A percentile compares a stretch with the other conserved stretches of the same genome.
Conservation (phyloP, 2,888 invertebrate genomes). For the Spisula subtruncata region DNA sequence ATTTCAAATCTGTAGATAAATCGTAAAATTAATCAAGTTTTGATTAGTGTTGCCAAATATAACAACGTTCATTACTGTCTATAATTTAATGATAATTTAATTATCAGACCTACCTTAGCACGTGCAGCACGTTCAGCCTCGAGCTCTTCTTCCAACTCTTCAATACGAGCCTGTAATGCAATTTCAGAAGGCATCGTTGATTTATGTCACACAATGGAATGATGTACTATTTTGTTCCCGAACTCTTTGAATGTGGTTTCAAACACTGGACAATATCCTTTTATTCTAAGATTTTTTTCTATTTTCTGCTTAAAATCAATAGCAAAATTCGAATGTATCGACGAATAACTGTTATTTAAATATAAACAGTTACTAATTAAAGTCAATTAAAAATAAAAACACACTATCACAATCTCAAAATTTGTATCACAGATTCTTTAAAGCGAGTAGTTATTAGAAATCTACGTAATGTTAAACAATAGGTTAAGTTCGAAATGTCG, state of each 20-base stretch:
- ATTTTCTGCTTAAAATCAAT: not conserved
- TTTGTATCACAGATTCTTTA: constrained; percentile 30
- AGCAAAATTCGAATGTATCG: not conserved
- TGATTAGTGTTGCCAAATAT: too few relatives aligned
- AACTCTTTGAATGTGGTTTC: constrained; percentile 8
- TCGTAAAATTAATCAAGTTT: too few relatives aligned
- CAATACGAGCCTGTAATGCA: constrained; percentile 91
- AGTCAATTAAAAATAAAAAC: not conserved
- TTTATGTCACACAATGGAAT: constrained; percentile 35
- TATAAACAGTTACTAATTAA: not conserved
- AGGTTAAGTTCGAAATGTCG: constrained; percentile 27
- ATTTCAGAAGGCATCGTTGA: constrained; percentile 51
- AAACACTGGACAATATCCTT: constrained; percentile 12
- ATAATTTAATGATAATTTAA: not conserved
- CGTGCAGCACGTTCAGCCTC: constrained; percentile 99
- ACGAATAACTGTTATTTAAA: not conserved
- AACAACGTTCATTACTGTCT: too few relatives aligned
- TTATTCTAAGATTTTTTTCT: not conserved
- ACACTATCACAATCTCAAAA: constrained; percentile 27
- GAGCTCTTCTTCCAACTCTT: constrained; percentile 99
- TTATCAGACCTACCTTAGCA: constrained; percentile 91
- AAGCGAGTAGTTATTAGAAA: constrained; percentile 12
- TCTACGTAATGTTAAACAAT: not conserved
- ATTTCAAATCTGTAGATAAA: too few relatives aligned
- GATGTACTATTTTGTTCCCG: constrained; percentile 35